Conservation (phyloP, 2,797 vertebrate genomes). For the Hydrophis major region DNA sequence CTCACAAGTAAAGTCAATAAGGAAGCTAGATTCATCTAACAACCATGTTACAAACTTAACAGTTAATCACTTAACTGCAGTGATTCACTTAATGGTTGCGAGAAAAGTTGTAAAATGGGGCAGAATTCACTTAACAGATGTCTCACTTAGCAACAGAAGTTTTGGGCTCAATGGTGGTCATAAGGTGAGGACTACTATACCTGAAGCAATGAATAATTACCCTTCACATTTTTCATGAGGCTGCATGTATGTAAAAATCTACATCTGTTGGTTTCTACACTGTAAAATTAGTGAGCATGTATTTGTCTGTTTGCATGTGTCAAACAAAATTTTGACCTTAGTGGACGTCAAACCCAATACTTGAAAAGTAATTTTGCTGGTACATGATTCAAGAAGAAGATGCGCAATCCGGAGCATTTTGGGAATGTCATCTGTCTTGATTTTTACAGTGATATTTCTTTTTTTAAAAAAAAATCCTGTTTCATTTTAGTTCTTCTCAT, state of each 20-base stretch:
- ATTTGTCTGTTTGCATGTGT: neutral
- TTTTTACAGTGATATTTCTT: neutral
- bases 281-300: neutral
- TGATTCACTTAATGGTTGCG: neutral
- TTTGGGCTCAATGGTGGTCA: too few relatives aligned
- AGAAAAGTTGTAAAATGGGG: neutral
- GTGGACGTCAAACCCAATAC: neutral
- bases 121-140: too few relatives aligned
- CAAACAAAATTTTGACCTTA: neutral
- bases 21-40: neutral
- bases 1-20: neutral
- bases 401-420: conserved; percentile 12
- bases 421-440: neutral
- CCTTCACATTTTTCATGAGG: neutral
- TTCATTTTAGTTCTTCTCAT: neutral
- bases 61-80: neutral
- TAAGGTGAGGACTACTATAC: neutral
- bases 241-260: neutral
- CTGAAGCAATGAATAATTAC: neutral
- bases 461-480: neutral
- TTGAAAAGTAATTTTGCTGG: conserved; percentile 28
- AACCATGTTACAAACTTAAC: neutral
- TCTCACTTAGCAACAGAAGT: too few relatives aligned
- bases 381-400: conserved; percentile 3
- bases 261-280: neutral